A percentile compares a stretch with the other conserved stretches of the same genome.
Evolutionary conservation across 2,113 vertebrate species (phyloP).

Genomic region (Pithys albifrons): DNA sequence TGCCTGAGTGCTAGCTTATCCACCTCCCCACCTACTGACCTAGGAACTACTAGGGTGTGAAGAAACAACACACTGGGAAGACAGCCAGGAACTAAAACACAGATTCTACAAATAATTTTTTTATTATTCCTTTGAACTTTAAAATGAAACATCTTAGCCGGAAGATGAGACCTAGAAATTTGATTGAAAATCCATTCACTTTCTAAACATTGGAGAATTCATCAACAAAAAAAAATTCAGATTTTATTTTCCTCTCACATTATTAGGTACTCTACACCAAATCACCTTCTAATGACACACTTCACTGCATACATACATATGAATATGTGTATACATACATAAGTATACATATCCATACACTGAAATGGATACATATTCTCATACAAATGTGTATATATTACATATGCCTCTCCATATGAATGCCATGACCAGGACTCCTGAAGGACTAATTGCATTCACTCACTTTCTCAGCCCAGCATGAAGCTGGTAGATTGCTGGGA

Average conservation of each 20-base stretch:
- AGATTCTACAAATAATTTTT: not conserved
- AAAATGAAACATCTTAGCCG: not conserved
- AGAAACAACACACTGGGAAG: not conserved
- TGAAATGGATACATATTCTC: not conserved
- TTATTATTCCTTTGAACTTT: not conserved
- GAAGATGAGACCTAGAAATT: not conserved
- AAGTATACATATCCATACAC: not conserved
- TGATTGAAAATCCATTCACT: not conserved
- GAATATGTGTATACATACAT: no score
- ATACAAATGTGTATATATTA: not conserved
- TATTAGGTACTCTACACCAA: not conserved
- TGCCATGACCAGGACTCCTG: constrained; percentile 68
- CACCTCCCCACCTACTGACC: not conserved
- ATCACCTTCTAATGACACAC: not conserved
- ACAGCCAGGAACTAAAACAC: not conserved
- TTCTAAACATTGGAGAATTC: not conserved
- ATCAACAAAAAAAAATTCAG: not conserved
- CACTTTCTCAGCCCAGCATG: constrained; percentile 79
- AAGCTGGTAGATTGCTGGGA: constrained; percentile 69
- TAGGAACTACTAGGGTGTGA: not conserved
- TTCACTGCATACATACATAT: not conserved
- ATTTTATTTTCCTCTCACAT: not conserved
- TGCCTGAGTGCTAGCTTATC: not conserved
- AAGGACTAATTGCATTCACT: constrained; percentile 86
- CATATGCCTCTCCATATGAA: not conserved